phyloP scores from a whole-genome alignment of 1,140 invertebrate species.

The Acyrthosiphon pisum region DNA sequence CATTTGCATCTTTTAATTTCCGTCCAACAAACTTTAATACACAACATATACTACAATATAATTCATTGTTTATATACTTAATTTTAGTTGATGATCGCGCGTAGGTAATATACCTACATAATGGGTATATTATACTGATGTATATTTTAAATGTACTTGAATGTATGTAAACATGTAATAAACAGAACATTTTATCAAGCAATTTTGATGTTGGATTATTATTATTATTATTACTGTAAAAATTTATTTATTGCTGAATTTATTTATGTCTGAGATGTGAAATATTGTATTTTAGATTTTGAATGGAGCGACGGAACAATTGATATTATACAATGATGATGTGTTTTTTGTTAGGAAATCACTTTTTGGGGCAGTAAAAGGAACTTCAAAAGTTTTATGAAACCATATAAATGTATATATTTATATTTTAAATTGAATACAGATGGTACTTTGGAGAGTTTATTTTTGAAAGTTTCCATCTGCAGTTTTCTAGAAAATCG shows the following conservation, averaged over 20 bases:
- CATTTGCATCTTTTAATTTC: not conserved
- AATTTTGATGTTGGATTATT: not conserved
- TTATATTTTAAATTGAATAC: slow-evolving; percentile 12
- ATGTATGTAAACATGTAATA: not conserved
- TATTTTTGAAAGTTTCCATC: slow-evolving; percentile 12
- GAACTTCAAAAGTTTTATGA: not conserved
- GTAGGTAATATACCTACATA: not conserved
- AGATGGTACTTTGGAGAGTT: not conserved
- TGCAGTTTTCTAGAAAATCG: not conserved
- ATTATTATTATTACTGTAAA: not conserved
- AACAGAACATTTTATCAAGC: not conserved
- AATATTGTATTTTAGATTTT: not conserved
- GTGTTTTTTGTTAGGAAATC: not conserved
- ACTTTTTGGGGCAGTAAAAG: not conserved
- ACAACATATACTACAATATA: not conserved
- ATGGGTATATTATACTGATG: not conserved
- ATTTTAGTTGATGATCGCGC: not conserved
- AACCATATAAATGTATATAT: slow-evolving; percentile 1
- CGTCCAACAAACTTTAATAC: not conserved
- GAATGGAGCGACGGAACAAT: not conserved
- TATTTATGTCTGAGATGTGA: not conserved
- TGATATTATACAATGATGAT: not conserved
- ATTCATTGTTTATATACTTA: not conserved
- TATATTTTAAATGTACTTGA: not conserved
- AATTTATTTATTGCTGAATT: not conserved